Percentiles rank a stretch among this genome's conserved stretches.
Evolutionary conservation across 2,888 invertebrate species (phyloP).

Genomic region (Venustoraphidia nigricollis): DNA sequence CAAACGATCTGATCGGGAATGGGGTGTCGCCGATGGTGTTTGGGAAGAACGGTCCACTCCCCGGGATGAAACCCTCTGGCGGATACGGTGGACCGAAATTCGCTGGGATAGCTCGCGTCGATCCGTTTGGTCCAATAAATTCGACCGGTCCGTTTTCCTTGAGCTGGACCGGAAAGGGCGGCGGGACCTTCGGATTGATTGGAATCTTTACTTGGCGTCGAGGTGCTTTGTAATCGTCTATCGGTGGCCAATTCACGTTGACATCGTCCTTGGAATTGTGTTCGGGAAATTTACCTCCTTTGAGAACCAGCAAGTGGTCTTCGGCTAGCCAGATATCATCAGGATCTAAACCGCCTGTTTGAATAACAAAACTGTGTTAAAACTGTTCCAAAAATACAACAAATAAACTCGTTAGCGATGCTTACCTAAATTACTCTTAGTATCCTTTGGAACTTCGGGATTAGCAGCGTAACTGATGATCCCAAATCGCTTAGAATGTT

Average conservation of each 20-base stretch:
- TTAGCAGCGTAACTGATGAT: conserved; percentile 69
- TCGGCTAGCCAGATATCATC: conserved; percentile 85
- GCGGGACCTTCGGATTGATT: conserved; percentile 66
- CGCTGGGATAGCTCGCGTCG: conserved; percentile 55
- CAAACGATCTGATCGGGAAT: conserved; percentile 45
- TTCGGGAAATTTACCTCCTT: conserved; percentile 57
- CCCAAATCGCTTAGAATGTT: conserved; percentile 57
- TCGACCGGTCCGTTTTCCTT: conserved; percentile 72
- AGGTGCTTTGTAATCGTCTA: conserved; percentile 73
- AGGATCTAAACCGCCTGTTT: conserved; percentile 51
- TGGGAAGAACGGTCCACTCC: conserved; percentile 37
- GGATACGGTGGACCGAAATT: conserved; percentile 33
- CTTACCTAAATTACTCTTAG: conserved; percentile 48
- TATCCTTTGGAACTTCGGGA: conserved; percentile 68
- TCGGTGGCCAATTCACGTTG: conserved; percentile 53
- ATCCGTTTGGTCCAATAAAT: conserved; percentile 68
- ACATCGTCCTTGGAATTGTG: conserved; percentile 28
- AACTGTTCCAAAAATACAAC: no score
- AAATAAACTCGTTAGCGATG: not conserved
- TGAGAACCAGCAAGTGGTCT: conserved; percentile 69
- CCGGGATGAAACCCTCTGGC: conserved; percentile 26
- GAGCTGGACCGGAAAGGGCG: conserved; percentile 87
- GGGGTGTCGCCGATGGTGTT: conserved; percentile 43
- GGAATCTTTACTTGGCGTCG: conserved; percentile 74
- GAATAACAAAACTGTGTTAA: not conserved